Conservation (phyloP, 2,797 vertebrate genomes). For the Schizopygopsis pylzovi region DNA sequence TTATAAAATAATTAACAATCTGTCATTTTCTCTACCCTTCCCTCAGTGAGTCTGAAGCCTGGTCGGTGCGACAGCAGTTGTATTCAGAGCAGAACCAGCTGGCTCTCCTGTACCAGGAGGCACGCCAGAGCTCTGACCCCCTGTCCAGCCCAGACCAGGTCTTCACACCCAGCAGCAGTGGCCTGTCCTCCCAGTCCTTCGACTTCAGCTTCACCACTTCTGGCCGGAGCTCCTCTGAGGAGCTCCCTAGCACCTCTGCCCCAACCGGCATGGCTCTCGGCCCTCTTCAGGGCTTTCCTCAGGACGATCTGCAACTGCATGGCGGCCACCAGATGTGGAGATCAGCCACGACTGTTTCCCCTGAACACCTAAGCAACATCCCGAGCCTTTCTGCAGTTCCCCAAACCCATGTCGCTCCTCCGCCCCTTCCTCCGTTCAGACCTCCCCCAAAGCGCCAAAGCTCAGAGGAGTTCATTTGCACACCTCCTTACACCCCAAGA, state of each 20-base stretch:
- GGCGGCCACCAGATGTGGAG: constrained; percentile 53
- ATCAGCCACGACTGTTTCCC: constrained; percentile 27
- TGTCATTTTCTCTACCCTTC: constrained; percentile 22
- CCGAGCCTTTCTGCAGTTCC: constrained; percentile 14
- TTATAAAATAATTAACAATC: background rate
- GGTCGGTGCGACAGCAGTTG: constrained; percentile 81
- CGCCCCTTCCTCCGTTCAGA: constrained; percentile 9
- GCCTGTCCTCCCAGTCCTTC: constrained; percentile 69
- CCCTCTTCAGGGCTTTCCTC: constrained; percentile 62
- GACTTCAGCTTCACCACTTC: constrained; percentile 66
- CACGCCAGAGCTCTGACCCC: constrained; percentile 70
- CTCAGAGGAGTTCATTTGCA: constrained; percentile 74
- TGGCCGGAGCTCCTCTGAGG: constrained; percentile 63
- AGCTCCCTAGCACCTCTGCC: constrained; percentile 47
- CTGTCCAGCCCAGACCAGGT: constrained; percentile 76
- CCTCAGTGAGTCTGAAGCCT: constrained; percentile 79
- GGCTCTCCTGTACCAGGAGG: constrained; percentile 71
- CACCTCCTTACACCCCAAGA: constrained; percentile 79
- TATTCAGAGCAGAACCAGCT: constrained; percentile 76
- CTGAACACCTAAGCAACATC: constrained; percentile 20
- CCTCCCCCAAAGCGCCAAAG: constrained; percentile 49
- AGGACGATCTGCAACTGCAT: constrained; percentile 66
- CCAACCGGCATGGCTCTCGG: constrained; percentile 35
- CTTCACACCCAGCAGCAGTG: constrained; percentile 73
- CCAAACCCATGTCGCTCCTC: constrained; percentile 16